These are phyloP conservation scores for Neostethus bicornis DNA, from an alignment of 2,797 vertebrate species.

Conservation along the genomic window DNA sequence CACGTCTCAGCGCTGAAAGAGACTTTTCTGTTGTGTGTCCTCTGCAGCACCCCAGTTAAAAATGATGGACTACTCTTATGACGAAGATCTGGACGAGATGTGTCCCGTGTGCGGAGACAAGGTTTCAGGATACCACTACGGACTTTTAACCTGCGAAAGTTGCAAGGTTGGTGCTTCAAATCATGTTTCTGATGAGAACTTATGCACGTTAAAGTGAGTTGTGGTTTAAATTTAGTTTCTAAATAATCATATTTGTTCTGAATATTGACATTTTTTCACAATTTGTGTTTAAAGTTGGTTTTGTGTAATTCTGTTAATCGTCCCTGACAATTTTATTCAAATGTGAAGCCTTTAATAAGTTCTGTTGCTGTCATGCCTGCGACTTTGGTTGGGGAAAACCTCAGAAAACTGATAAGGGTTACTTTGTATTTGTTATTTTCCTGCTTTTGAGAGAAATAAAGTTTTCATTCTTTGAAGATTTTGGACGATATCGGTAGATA, in stretches of 20 bases:
- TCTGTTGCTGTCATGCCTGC: too few relatives aligned
- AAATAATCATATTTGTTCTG: constrained; percentile 1
- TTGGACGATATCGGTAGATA: neutral
- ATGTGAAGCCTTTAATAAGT: too few relatives aligned
- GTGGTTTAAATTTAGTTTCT: neutral
- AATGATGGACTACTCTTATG: constrained; percentile 99
- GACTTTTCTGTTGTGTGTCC: constrained; percentile 37
- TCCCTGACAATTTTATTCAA: too few relatives aligned
- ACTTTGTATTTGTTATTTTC: neutral
- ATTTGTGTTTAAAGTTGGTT: too few relatives aligned
- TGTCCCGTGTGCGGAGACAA: constrained; percentile 99
- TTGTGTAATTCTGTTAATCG: too few relatives aligned
- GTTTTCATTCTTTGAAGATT: neutral
- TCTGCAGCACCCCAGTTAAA: constrained; percentile 93
- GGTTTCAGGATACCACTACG: constrained; percentile 98
- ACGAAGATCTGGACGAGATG: constrained; percentile 97
- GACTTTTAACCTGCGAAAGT: constrained; percentile 98
- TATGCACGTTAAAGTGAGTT: constrained; percentile 8
- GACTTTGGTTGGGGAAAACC: too few relatives aligned
- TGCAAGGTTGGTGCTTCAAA: constrained; percentile 88
- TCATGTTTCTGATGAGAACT: neutral
- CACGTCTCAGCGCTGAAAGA: constrained; percentile 45
- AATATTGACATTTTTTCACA: too few relatives aligned
- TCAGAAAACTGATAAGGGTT: neutral
- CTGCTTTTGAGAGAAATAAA: too few relatives aligned